Conservation (phyloP, 2,113 vertebrate genomes). For the Nothobranchius furzeri region DNA sequence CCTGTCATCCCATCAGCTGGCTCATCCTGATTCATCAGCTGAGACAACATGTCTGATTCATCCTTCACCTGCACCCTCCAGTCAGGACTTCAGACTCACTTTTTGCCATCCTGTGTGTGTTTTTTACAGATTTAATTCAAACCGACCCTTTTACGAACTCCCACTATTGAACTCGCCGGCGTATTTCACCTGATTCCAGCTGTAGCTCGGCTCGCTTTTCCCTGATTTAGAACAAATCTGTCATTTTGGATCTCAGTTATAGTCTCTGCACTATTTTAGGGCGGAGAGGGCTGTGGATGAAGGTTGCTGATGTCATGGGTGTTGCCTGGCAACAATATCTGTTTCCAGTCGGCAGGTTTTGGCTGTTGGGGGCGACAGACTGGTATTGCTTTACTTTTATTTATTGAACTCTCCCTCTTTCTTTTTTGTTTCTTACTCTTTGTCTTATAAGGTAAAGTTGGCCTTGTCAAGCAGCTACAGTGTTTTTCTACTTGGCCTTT, state of each 20-base stretch:
- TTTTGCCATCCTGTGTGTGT: not conserved
- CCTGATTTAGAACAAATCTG: constrained; percentile 41
- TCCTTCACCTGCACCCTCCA: not conserved
- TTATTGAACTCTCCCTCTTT: not conserved
- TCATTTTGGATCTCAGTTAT: constrained; percentile 72
- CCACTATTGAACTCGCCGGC: too few species aligned
- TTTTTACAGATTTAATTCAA: too few species aligned
- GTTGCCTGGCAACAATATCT: constrained; percentile 80
- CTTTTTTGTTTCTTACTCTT: constrained; percentile 8
- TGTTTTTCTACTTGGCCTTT: too few species aligned
- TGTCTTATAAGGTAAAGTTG: not conserved
- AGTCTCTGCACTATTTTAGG: constrained; percentile 79
- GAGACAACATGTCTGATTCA: not conserved
- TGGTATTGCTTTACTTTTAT: constrained; percentile 12
- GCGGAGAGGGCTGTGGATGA: constrained; percentile 53
- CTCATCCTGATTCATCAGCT: constrained; percentile 30
- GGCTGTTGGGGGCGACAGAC: constrained; percentile 45
- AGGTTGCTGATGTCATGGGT: constrained; percentile 79
- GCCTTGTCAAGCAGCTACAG: not conserved
- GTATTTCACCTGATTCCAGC: not conserved
- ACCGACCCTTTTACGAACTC: not conserved
- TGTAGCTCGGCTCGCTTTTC: not conserved
- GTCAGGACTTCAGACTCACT: not conserved
- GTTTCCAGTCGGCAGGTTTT: constrained; percentile 74
- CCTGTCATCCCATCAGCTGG: constrained; percentile 30